Percentiles rank a stretch among this genome's conserved stretches.
These are phyloP conservation scores for Hermetia illucens DNA, from an alignment of 1,140 invertebrate species.

Conservation along the genomic window DNA sequence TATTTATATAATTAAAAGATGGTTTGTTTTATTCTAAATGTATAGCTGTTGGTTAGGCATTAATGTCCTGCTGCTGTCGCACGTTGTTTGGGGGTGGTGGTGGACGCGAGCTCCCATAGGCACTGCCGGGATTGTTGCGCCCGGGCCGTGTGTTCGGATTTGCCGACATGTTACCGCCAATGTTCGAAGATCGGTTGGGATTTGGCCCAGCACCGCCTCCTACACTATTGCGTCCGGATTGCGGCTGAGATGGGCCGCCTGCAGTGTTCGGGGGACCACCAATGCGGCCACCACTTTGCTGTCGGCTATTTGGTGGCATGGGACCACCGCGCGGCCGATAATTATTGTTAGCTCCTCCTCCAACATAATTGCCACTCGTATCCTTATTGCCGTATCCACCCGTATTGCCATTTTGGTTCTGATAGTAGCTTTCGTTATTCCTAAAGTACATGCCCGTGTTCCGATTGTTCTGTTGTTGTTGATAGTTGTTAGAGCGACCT, in stretches of 20 bases:
- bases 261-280: constrained; percentile 10
- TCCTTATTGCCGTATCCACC: neutral
- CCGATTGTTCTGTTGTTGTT: neutral
- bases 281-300: constrained; percentile 10
- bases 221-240: too few species aligned
- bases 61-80: constrained; percentile 6
- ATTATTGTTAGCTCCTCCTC: neutral
- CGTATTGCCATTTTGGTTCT: neutral
- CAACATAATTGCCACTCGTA: neutral
- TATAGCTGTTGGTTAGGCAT: neutral
- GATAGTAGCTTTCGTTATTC: neutral
- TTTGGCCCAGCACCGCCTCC: too few species aligned
- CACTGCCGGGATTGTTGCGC: constrained; percentile 10
- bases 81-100: constrained; percentile 8
- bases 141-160: constrained; percentile 8
- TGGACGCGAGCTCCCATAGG: constrained; percentile 7
- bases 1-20: too few species aligned
- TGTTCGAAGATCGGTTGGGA: constrained; percentile 16
- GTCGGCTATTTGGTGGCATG: neutral
- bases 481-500: neutral
- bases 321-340: neutral
- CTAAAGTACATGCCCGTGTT: neutral
- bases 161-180: neutral
- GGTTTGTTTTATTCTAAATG: too few species aligned
- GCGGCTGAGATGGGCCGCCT: constrained; percentile 12